A percentile compares a stretch with the other conserved stretches of the same genome.
These are phyloP conservation scores for Sylvilagus floridanus DNA, from an alignment of 2,797 vertebrate genomes.

Conservation along the genomic window DNA sequence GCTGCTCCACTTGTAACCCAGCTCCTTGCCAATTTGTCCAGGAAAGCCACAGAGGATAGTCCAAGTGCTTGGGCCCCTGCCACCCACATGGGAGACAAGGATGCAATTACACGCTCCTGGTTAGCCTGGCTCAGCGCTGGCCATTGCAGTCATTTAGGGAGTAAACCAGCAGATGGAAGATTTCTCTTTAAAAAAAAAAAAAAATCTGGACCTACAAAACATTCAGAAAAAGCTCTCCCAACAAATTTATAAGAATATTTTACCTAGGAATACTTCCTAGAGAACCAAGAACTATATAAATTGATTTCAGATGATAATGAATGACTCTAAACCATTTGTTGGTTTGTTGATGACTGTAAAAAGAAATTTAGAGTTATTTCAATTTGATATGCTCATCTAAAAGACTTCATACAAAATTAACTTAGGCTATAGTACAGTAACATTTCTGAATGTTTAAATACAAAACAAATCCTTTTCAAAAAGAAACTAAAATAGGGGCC, in stretches of 20 bases:
- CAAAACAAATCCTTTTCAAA: slow-evolving; percentile 32
- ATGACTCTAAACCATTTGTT: neutral
- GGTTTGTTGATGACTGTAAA: neutral
- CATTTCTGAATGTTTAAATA: slow-evolving; percentile 60
- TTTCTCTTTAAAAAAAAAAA: neutral
- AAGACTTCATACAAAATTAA: slow-evolving; percentile 58
- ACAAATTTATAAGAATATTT: neutral
- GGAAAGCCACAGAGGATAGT: too few relatives aligned
- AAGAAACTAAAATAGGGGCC: too few relatives aligned
- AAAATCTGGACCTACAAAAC: slow-evolving; percentile 41
- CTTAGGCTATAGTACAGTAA: neutral
- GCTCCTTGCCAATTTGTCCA: too few relatives aligned
- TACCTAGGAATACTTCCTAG: neutral
- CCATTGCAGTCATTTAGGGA: too few relatives aligned
- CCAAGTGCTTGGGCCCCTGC: too few relatives aligned
- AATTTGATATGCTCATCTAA: slow-evolving; percentile 33
- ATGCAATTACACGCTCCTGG: too few relatives aligned
- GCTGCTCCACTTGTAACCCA: too few relatives aligned
- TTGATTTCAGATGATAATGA: slow-evolving; percentile 9
- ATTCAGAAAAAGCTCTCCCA: neutral
- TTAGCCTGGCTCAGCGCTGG: too few relatives aligned
- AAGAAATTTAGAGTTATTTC: slow-evolving; percentile 54
- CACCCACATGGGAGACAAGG: too few relatives aligned
- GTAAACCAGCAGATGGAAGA: too few relatives aligned
- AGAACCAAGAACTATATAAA: neutral